Base-by-base conservation (phyloP, 2,797 vertebrate species). In the Steatocranus sp. region DNA sequence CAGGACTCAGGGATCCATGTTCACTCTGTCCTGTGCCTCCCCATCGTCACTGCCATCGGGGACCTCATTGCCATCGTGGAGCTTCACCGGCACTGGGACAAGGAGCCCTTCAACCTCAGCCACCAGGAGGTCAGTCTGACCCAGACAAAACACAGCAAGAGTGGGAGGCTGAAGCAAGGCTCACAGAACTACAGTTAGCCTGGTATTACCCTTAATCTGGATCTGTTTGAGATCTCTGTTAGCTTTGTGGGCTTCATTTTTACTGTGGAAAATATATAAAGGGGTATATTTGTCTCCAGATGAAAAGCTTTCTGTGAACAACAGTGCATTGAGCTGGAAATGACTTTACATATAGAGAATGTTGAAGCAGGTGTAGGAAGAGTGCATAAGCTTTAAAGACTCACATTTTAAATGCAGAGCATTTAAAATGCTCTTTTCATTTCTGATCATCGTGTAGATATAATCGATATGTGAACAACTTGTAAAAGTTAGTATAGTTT, bases 11-110 rank as follows among this genome's bases (percentile, higher is more conserved):
- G 97, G 93, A 98, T 97, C 83, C 96, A 96, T 58, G 97, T 99
- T 95, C 97, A 98, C 95, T 99, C 99, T 93, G 99, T 98, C 91
- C 97, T 99, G 91, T 99, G 98, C 95, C 95, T 99, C 91, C 98
- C 99, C 51, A 98, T 99, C 86, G 96, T 99, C 94, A 99, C 98
- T 75, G 98, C 98, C 56, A 97, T 98, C 78, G 98, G 98, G 41
- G 99, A 99, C 91, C 95, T 99, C 93, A 97, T 99, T 51, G 98
- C 98, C 51, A 98, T 99, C 88, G 95, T 99, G 89, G 98, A 99
- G 96, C 97, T 99, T 80, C 97, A 98, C 81, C 97, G 99, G 78
- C 96, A 98, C 88, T 96, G 97, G 96, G 98, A 97, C 93, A 97
- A 97, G 75, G 97, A 99, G 86, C 97, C 98, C 79, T 99, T 99